Conservation (phyloP, 2,888 invertebrate genomes). For the Dryococelus australis region DNA sequence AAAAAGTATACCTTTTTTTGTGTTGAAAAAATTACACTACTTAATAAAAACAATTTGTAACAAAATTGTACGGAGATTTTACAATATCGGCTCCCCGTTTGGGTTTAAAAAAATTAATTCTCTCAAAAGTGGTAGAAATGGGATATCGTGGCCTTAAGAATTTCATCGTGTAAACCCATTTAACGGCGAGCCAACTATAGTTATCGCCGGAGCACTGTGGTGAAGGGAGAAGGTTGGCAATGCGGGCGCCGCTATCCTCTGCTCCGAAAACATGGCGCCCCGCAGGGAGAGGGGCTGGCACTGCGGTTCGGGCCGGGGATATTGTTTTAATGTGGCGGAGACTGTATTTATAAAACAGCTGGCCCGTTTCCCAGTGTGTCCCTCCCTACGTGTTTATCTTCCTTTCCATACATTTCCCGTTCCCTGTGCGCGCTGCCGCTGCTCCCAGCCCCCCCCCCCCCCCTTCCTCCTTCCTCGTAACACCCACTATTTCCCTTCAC, state of each 20-base stretch:
- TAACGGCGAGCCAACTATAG: too few relatives aligned
- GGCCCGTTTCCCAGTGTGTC: slow-evolving; percentile 40
- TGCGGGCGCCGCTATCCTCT: background rate
- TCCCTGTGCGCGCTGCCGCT: slow-evolving; percentile 27
- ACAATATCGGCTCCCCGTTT: too few relatives aligned
- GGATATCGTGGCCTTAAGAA: too few relatives aligned
- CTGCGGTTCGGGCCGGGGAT: slow-evolving; percentile 26
- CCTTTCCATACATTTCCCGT: slow-evolving; percentile 37
- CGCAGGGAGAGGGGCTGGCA: background rate
- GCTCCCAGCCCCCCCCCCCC: slow-evolving; percentile 12
- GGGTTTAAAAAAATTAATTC: too few relatives aligned
- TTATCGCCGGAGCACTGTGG: too few relatives aligned
- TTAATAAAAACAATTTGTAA: too few relatives aligned
- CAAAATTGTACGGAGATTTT: too few relatives aligned
- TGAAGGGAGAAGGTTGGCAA: too few relatives aligned
- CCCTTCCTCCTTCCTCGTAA: slow-evolving; percentile 27
- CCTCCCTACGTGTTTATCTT: slow-evolving; percentile 44
- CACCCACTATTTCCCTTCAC: background rate
- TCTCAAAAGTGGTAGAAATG: too few relatives aligned
- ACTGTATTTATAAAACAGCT: slow-evolving; percentile 42
- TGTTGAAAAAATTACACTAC: too few relatives aligned
- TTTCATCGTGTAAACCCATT: too few relatives aligned
- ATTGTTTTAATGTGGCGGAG: slow-evolving; percentile 38
- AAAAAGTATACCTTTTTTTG: too few relatives aligned
- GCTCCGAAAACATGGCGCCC: slow-evolving; percentile 7